Evolutionary conservation across 2,797 vertebrate genomes (phyloP), one percentile per base, ranked within the genome.

Genomic region (Phalanger gymnotis): DNA sequence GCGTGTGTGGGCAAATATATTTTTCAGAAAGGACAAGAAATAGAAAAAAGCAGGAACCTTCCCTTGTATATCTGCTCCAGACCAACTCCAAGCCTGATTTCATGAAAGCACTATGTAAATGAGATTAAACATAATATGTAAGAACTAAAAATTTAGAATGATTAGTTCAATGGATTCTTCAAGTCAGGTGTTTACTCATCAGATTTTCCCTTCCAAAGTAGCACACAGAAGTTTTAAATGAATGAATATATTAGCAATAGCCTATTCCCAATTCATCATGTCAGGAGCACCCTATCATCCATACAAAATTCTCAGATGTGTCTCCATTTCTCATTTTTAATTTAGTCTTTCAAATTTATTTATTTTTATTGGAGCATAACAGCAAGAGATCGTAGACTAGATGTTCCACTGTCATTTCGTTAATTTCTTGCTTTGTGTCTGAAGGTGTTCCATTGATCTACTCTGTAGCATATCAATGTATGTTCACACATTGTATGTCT

Each of bases 121-220:
- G n/a, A 94, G 28, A 47, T n/a, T 6, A 31, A 58, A 27, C 5
- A 53, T 91, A 54, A 47, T 27, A 3, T 25, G 92, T 92, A 27
- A 91, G 93, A 95, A 91, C 30, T 47, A 30, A 91, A 93, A 91
- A 94, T 91, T 92, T 57, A 96, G 73, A 91, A 31, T 55, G 51
- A 94, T 90, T 54, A 90, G 22, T 51, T 89, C 90, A 19, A 55
- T 53, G 57, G 47, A 93, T 94, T 93, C 56, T 30, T 54, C 57
- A 61, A 58, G 73, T 25, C 9, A 47, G 40, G 30, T 94, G 31
- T 92, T 95, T 66, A 90, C 56, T 91, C 55, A 91, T 95, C 31
- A 61, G 58, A 34, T 94, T n/a, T 93, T 94, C 81, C 40, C 27
- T 22, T 47, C 91, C 53, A 94, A 94, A 19, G 14, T n/a, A 92